Evolutionary conservation across 1,140 invertebrate species (phyloP), one percentile per base, ranked within the genome.

Genomic region (Paramacrobiotus metropolitanus): DNA sequence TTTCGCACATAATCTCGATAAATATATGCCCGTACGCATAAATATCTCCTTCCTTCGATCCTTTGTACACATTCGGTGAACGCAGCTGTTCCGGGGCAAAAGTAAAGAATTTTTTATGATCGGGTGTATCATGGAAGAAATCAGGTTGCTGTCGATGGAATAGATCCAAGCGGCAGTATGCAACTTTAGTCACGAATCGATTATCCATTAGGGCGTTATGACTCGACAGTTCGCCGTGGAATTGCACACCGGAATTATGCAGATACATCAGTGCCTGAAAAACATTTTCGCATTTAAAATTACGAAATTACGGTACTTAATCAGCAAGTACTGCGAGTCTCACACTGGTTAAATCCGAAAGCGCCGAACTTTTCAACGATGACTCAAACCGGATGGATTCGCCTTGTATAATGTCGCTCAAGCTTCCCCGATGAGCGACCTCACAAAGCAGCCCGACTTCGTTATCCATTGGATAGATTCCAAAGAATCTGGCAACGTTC

Each of bases 1-100:
- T n/a, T n/a, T n/a, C n/a, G n/a, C n/a, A n/a, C n/a, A n/a, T n/a
- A n/a, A n/a, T n/a, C n/a, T n/a, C n/a, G n/a, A n/a, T n/a, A n/a
- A 95, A 76, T 40, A 97, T 81, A 48, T 96, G 83, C 2, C 82
- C 85, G 70, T 96, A 95, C n/a, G 87, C 87, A 70, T 95, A 97
- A 20, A 92, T 81, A 70, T 97, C 93, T 0, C 83, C 86, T 66
- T 85, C 86, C 68, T 85, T 84, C 1, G 84, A 83, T 1, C 84
- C 86, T 30, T 64, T 15, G 28, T 20, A 55, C 4, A 55, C 28
- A 4, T 55, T 15, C 15, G 80, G 31, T 63, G 64, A 31, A 9
- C 85, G 75, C 2, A 89, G 74, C 2, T 85, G 69, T 70, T 89
- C 86, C 0, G 86, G 86, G 0, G 86, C 81, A 24, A 55, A 55